Conservation (phyloP, 2,113 vertebrate species). For the Cathartes aura region DNA sequence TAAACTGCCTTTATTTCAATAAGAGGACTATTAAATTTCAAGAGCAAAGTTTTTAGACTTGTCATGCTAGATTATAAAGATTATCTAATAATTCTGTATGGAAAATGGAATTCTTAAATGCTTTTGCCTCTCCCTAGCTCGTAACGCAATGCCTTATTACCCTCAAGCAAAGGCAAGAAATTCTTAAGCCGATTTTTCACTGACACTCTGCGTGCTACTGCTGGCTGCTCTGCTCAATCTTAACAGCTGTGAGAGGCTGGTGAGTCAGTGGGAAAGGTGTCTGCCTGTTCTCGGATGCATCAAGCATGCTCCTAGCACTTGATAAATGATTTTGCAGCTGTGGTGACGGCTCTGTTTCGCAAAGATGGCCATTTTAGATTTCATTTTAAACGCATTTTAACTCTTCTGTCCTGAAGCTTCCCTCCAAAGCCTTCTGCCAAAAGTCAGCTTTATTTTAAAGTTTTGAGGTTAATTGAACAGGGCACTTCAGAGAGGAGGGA, state of each 20-base stretch:
- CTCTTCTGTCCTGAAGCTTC: background rate
- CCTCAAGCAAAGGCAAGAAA: background rate
- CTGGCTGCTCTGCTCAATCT: background rate
- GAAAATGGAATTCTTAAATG: background rate
- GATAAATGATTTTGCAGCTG: background rate
- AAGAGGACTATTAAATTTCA: background rate
- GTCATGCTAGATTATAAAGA: background rate
- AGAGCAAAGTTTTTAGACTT: background rate
- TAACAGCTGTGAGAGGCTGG: background rate
- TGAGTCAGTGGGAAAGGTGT: background rate
- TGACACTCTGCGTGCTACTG: background rate
- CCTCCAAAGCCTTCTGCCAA: background rate
- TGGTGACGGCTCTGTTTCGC: accelerated
- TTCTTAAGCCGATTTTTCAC: background rate
- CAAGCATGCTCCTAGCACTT: background rate
- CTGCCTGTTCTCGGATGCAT: background rate
- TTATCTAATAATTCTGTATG: background rate
- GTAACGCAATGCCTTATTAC: background rate
- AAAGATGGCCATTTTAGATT: background rate
- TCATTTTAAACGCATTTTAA: background rate
- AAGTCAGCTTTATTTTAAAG: background rate
- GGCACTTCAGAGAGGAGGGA: background rate
- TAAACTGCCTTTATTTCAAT: background rate
- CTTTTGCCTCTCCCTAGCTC: background rate
- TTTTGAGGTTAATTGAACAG: background rate